A percentile compares a stretch with the other conserved stretches of the same genome.
phyloP scores from a whole-genome alignment of 2,888 invertebrate species.

The Pyrgus malvae region DNA sequence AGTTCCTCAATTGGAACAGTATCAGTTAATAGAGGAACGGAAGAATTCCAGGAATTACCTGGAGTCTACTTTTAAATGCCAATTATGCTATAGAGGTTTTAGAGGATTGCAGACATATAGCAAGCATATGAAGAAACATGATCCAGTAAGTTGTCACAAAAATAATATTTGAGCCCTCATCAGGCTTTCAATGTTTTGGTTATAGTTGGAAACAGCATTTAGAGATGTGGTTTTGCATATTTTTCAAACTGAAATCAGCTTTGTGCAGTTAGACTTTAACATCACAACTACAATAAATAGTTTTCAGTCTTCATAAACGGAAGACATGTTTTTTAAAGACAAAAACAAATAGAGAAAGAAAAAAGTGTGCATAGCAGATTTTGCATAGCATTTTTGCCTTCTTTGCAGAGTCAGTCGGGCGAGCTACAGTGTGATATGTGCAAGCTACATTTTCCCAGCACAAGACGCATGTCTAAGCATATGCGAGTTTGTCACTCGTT shows the following conservation, averaged over 20 bases:
- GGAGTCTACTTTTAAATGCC: slow-evolving; percentile 60
- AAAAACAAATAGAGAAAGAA: too few relatives aligned
- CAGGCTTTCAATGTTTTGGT: too few relatives aligned
- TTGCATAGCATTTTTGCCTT: background rate
- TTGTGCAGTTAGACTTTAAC: too few relatives aligned
- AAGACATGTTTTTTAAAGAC: too few relatives aligned
- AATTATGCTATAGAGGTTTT: slow-evolving; percentile 63
- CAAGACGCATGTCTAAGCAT: slow-evolving; percentile 67
- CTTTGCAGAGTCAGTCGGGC: slow-evolving; percentile 52
- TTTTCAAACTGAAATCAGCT: too few relatives aligned
- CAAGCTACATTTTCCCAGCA: slow-evolving; percentile 56
- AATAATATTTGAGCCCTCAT: too few relatives aligned
- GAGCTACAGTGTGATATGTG: slow-evolving; percentile 66
- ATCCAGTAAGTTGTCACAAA: slow-evolving; percentile 51
- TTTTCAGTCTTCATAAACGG: too few relatives aligned
- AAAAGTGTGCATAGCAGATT: too few relatives aligned
- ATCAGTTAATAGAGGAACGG: slow-evolving; percentile 52
- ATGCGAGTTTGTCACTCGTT: slow-evolving; percentile 65
- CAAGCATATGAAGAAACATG: slow-evolving; percentile 72
- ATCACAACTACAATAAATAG: too few relatives aligned
- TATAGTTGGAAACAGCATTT: too few relatives aligned
- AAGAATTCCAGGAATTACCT: slow-evolving; percentile 58
- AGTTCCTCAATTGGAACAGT: slow-evolving; percentile 63
- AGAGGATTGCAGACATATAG: slow-evolving; percentile 53
- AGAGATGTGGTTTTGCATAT: too few relatives aligned